Conservation (phyloP, 23 tunicate species). For the Styela plicata region DNA sequence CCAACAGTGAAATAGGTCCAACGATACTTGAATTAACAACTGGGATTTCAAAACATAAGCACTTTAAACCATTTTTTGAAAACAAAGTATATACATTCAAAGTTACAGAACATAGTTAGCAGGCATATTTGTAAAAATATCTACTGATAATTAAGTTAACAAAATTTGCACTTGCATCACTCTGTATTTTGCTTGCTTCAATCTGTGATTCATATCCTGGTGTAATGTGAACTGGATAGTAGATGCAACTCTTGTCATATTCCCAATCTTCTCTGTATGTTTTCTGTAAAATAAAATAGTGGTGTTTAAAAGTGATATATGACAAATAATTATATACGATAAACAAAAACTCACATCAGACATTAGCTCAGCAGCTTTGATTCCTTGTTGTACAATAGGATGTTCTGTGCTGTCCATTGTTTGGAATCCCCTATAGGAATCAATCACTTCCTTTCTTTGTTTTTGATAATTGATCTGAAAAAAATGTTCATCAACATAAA, state of each 20-base stretch:
- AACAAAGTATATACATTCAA: too few species aligned
- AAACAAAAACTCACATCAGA: conserved; percentile 56
- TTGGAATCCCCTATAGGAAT: conserved; percentile 84
- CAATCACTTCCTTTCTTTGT: conserved; percentile 57
- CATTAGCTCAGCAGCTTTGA: conserved; percentile 79
- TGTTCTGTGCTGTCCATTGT: conserved; percentile 94
- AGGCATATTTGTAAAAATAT: background rate
- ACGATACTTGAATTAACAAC: too few species aligned
- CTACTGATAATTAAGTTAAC: background rate
- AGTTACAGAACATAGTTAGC: background rate
- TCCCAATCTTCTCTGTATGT: conserved; percentile 93
- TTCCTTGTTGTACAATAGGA: conserved; percentile 95
- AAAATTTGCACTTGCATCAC: conserved; percentile 60
- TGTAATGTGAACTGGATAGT: conserved; percentile 92
- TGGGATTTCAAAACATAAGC: too few species aligned
- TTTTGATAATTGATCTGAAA: conserved; percentile 67
- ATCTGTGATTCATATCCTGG: conserved; percentile 83
- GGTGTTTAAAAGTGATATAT: background rate
- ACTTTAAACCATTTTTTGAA: too few species aligned
- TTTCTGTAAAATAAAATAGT: conserved; percentile 24
- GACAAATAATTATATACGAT: background rate
- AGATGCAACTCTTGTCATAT: conserved; percentile 74
- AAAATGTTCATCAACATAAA: too few species aligned
- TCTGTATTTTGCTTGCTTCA: conserved; percentile 71
- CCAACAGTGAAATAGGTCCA: too few species aligned